These are phyloP conservation scores for Busseola fusca DNA, from an alignment of 2,888 invertebrate genomes.

Conservation along the genomic window DNA sequence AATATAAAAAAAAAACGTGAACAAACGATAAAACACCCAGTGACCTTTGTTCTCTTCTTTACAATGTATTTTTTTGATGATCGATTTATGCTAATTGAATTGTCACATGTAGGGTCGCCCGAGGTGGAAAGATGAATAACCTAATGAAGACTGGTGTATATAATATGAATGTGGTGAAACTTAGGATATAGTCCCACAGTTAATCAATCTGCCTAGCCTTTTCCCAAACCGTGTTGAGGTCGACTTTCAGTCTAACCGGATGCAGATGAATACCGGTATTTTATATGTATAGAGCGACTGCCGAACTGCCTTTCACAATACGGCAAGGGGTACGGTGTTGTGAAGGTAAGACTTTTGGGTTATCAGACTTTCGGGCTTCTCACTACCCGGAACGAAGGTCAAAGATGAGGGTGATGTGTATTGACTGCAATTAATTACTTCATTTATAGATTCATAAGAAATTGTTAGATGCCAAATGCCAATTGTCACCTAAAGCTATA, in stretches of 20 bases:
- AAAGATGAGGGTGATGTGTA: background rate
- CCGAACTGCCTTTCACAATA: background rate
- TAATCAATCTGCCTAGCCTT: background rate
- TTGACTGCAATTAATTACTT: background rate
- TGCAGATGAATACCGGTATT: background rate
- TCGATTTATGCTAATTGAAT: slow-evolving; percentile 23
- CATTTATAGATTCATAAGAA: background rate
- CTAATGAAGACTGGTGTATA: slow-evolving; percentile 5
- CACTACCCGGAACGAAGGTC: background rate
- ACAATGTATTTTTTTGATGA: slow-evolving; percentile 15
- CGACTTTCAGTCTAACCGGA: background rate
- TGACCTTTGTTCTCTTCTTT: slow-evolving; percentile 33
- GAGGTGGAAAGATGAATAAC: slow-evolving; percentile 12
- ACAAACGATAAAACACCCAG: slow-evolving; percentile 17
- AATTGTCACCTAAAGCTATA: background rate
- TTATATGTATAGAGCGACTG: background rate
- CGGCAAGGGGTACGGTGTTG: background rate
- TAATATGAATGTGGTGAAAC: background rate
- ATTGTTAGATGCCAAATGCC: background rate
- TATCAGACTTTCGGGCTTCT: background rate
- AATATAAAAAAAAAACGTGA: slow-evolving; percentile 18
- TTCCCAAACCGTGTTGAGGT: background rate
- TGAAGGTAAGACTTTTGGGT: background rate
- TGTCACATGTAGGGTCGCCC: background rate
- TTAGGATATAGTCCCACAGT: background rate